phyloP scores from a whole-genome alignment of 2,888 invertebrate genomes.

The Ceramica pisi region DNA sequence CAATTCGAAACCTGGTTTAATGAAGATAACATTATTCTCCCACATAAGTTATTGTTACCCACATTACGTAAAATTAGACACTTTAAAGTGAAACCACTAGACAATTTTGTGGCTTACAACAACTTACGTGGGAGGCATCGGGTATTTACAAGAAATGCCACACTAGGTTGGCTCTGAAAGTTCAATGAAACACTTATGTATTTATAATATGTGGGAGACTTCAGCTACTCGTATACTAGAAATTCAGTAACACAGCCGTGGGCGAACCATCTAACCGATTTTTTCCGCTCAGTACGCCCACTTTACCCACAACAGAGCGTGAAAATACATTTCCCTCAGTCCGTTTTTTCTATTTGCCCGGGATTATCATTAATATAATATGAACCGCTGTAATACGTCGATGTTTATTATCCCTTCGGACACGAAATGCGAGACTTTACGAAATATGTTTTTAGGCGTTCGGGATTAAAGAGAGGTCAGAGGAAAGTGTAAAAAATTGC shows the following conservation, averaged over 20 bases:
- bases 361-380: constrained; percentile 46
- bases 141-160: neutral
- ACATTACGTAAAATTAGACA: too few species aligned
- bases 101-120: too few species aligned
- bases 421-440: constrained; percentile 33
- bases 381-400: constrained; percentile 29
- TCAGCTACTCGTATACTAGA: too few species aligned
- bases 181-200: neutral
- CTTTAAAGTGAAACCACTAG: too few species aligned
- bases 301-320: constrained; percentile 14
- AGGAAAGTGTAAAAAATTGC: constrained; percentile 41
- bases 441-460: constrained; percentile 45
- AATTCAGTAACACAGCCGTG: neutral
- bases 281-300: constrained; percentile 7
- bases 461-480: constrained; percentile 48
- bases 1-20: too few species aligned
- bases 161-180: neutral
- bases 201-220: neutral
- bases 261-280: constrained; percentile 2
- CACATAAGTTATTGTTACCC: too few species aligned
- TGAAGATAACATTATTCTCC: too few species aligned
- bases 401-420: constrained; percentile 46
- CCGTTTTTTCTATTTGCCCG: constrained; percentile 38
- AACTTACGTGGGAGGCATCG: too few species aligned
- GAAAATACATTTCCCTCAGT: constrained; percentile 31